Base-by-base conservation (phyloP, 2,113 vertebrate genomes). In the Castor canadensis region DNA sequence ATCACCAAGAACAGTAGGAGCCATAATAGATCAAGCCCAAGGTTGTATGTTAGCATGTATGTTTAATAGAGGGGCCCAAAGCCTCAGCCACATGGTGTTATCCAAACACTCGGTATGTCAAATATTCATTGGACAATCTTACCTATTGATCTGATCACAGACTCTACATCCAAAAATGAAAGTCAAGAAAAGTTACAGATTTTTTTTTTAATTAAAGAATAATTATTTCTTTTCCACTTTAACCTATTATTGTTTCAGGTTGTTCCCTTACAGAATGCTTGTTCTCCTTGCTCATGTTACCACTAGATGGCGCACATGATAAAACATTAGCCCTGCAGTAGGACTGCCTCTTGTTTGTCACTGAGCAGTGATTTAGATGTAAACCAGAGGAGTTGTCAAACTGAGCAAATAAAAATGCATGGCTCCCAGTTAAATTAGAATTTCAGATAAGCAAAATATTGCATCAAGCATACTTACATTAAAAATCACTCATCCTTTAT, bases 231-330 rank as follows among this genome's bases (percentile, higher is more conserved):
- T 72, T 82, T 49, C 90, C 16, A 5, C 12, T 43, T 72, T 49
- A 52, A 30, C 19, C 0, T n/a, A 3, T 64, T 28, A 40, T 3
- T 6, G 2, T 75, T 80, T 85, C 67, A 28, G 26, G 64, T 26
- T 52, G 26, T 19, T 66, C 80, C 87, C 32, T 60, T 19, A 1
- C 58, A 13, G 58, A 32, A 64, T 64, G 32, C 67, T 38, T 40
- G 19, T 60, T 77, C 40, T 40, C 22, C 56, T 72, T 40, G 32
- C 43, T 80, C 4, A 0, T 60, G 52, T 54, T 20, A 81, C 86
- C 98, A 96, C 96, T 92, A 98, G 98, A 69, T 93, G 97, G 98
- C 4, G 81, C 92, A 66, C 79, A 43, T 20, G 19, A 87, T 95
- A 92, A 97, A 91, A 96, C 43, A n/a, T 67, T 86, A 38, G 58